Base-by-base conservation (phyloP, 2,888 invertebrate genomes). In the Cordilura impudica region DNA sequence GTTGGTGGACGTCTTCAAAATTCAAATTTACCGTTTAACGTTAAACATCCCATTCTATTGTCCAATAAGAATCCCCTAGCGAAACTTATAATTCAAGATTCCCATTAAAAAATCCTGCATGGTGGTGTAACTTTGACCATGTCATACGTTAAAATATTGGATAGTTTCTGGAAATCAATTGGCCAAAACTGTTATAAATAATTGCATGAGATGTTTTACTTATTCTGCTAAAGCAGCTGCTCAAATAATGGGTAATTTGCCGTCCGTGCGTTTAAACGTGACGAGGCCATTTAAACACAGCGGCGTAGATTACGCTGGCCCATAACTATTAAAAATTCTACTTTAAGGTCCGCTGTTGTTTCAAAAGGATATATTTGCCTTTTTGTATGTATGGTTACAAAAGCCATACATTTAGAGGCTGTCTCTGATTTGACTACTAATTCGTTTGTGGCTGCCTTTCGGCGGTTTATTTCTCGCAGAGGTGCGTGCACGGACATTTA, bases 251-350 rank as follows among this genome's bases (percentile, higher is more conserved):
- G 61, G 71, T 0, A 51, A 70, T 7, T 19, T 45, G 7, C 70
- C 60, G n/a, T 18, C 45, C 1, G 60, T 61, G 4, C 18, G 60
- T 14, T 4, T 61, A 1, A 61, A 47, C 7, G 16, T 47, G 23
- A 31, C 21, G 0, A 26, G 65, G 18, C 81, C 82, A 18, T 82
- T 84, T 43, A 54, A 51, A 4, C 61, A 74, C 35, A 75, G 65
- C 8, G 83, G 82, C 2, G 73, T 83, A 1, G 83, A 83, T 54
- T 83, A 77, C 49, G 82, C 72, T 21, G 83, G 83, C 12, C 83
- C 83, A 67, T 81, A 26, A 18, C 21, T 4, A 47, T 83, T 1
- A 81, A 81, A 16, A 82, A 80, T 39, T 65, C 71, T 10, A 54
- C 16, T 2, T 3, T 77, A 29, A 19, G 81, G 35, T 58, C 58